Conservation (phyloP, 1,140 invertebrate genomes). For the Oncopeltus fasciatus region DNA sequence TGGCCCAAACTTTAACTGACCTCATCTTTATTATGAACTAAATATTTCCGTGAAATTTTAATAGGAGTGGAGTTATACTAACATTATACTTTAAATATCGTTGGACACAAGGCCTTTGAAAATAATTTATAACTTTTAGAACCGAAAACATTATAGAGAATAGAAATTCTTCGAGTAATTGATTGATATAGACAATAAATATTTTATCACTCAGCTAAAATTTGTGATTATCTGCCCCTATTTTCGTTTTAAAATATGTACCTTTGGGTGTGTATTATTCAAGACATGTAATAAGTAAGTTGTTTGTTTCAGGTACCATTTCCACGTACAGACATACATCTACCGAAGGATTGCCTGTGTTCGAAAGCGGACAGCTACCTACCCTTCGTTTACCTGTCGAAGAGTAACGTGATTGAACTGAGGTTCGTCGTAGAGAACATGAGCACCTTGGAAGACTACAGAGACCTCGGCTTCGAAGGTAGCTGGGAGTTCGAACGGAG, state of each 20-base stretch:
- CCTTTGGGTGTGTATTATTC: too few relatives aligned
- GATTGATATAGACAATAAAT: not conserved
- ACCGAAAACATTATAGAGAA: too few relatives aligned
- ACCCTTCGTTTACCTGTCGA: conserved; percentile 62
- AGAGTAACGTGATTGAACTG: conserved; percentile 59
- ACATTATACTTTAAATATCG: too few relatives aligned
- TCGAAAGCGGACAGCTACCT: conserved; percentile 37
- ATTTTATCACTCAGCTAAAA: not conserved
- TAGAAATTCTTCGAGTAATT: not conserved
- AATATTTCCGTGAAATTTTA: too few relatives aligned
- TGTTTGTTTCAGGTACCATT: conserved; percentile 36
- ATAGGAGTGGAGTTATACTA: too few relatives aligned
- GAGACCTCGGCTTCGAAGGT: conserved; percentile 68
- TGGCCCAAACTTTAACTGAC: too few relatives aligned
- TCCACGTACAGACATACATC: conserved; percentile 40
- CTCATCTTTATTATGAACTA: too few relatives aligned
- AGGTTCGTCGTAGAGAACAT: conserved; percentile 66
- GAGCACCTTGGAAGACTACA: conserved; percentile 68
- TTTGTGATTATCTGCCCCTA: not conserved
- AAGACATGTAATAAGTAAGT: not conserved
- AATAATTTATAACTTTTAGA: too few relatives aligned
- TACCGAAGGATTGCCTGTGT: conserved; percentile 57
- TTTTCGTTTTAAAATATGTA: not conserved
- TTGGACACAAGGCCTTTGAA: too few relatives aligned
- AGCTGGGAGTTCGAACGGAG: conserved; percentile 65